Evolutionary conservation across 2,888 invertebrate species (phyloP).

Genomic region (Xylota sylvarum): DNA sequence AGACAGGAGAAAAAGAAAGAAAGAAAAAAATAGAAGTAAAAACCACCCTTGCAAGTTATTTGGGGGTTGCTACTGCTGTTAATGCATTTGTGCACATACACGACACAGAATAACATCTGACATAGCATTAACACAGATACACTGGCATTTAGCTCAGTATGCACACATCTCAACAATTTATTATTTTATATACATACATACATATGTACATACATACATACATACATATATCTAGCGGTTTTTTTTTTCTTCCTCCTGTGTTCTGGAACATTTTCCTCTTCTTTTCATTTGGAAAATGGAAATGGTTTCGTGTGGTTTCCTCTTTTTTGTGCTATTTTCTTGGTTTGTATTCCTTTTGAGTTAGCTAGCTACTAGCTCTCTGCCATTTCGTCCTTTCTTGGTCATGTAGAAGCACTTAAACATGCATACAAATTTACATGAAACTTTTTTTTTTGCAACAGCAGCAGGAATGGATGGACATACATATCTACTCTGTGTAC

Average conservation of each 20-base stretch:
- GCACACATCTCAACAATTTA: slow-evolving; percentile 22
- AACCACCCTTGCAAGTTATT: slow-evolving; percentile 71
- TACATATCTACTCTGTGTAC: slow-evolving; percentile 3
- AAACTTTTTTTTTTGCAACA: slow-evolving; percentile 59
- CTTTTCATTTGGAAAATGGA: slow-evolving; percentile 71
- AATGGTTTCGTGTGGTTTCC: slow-evolving; percentile 73
- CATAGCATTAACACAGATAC: slow-evolving; percentile 60
- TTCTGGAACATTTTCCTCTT: slow-evolving; percentile 69
- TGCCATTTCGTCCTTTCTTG: slow-evolving; percentile 74
- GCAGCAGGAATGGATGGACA: slow-evolving; percentile 49
- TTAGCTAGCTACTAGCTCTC: slow-evolving; percentile 49
- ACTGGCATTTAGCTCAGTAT: slow-evolving; percentile 23
- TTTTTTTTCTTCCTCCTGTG: slow-evolving; percentile 15
- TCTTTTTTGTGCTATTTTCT: slow-evolving; percentile 62
- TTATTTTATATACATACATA: slow-evolving; percentile 43
- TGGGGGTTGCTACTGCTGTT: slow-evolving; percentile 66
- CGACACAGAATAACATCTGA: slow-evolving; percentile 57
- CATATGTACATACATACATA: slow-evolving; percentile 23
- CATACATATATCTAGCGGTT: slow-evolving; percentile 29
- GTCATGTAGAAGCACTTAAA: slow-evolving; percentile 75
- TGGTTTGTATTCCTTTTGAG: slow-evolving; percentile 60
- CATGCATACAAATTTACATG: slow-evolving; percentile 74
- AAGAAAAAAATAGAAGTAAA: slow-evolving; percentile 36
- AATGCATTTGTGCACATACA: slow-evolving; percentile 71
- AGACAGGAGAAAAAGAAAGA: not conserved